phyloP scores from a whole-genome alignment of 2,797 vertebrate genomes.

The Argya squamiceps region DNA sequence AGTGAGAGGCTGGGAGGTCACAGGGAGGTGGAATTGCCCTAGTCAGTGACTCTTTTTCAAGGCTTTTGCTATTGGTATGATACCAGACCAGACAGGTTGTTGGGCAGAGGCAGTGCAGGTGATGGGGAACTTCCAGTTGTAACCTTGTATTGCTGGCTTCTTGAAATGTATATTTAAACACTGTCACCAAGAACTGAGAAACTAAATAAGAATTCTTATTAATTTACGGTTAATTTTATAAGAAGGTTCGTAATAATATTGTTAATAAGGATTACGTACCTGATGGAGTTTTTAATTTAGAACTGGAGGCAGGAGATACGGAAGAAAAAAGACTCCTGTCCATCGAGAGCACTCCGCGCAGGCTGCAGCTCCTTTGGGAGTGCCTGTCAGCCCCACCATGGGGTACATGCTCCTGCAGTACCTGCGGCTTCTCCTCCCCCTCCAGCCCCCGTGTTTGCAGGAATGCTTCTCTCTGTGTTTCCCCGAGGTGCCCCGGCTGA shows the following conservation, averaged over 20 bases:
- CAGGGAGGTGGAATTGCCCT: neutral
- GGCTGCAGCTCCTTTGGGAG: neutral
- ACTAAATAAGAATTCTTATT: neutral
- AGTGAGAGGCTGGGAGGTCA: neutral
- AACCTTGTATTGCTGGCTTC: neutral
- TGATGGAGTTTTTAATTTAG: neutral
- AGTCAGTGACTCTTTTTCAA: neutral
- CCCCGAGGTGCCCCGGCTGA: neutral
- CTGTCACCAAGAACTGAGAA: fast-evolving
- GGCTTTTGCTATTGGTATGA: neutral
- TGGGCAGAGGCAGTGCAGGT: neutral
- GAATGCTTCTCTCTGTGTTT: neutral
- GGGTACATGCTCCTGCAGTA: neutral
- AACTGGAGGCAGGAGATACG: neutral
- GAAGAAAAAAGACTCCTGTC: neutral
- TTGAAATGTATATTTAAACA: neutral
- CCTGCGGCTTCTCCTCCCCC: neutral
- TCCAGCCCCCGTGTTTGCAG: neutral
- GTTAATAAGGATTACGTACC: neutral
- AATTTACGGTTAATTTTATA: neutral
- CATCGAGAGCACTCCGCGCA: fast-evolving
- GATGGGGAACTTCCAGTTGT: neutral
- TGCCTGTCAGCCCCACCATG: fast-evolving
- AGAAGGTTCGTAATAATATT: neutral
- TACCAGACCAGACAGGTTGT: neutral